phyloP scores from a whole-genome alignment of 1,140 invertebrate genomes.

The Glomeris maerens region DNA sequence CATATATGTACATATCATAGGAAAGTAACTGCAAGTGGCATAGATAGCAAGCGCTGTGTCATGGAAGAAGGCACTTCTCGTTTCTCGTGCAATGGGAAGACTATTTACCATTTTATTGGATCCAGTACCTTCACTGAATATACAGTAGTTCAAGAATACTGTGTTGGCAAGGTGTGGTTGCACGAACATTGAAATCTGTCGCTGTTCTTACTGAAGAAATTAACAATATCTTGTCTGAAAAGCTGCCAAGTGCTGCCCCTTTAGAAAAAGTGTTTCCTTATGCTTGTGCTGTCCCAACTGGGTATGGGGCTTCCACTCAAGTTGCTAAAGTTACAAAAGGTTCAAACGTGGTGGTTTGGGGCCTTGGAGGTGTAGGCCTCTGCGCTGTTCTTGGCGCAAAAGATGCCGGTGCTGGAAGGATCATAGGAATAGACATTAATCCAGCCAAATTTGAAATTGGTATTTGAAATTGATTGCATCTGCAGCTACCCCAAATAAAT shows the following conservation, averaged over 20 bases:
- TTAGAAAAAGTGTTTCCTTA: constrained; percentile 39
- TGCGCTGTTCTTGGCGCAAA: constrained; percentile 73
- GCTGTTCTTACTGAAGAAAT: too few relatives aligned
- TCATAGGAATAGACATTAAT: constrained; percentile 92
- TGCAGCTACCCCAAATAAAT: not conserved
- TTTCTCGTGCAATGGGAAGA: constrained; percentile 39
- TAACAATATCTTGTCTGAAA: too few relatives aligned
- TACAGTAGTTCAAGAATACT: constrained; percentile 41
- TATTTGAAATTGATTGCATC: constrained; percentile 20
- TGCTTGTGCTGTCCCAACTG: constrained; percentile 78
- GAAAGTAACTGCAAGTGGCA: too few relatives aligned
- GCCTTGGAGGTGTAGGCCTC: constrained; percentile 89
- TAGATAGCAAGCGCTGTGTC: too few relatives aligned
- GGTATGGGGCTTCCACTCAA: constrained; percentile 84
- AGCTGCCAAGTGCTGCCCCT: constrained; percentile 14
- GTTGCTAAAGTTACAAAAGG: constrained; percentile 63
- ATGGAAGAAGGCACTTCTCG: constrained; percentile 38
- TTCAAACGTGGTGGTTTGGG: constrained; percentile 81
- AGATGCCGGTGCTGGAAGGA: constrained; percentile 68
- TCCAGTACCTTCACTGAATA: constrained; percentile 41
- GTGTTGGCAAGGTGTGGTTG: constrained; percentile 23
- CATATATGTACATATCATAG: too few relatives aligned
- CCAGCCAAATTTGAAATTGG: constrained; percentile 68
- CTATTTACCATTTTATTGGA: constrained; percentile 42
- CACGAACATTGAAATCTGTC: not conserved